These are phyloP conservation scores for Drosophila quadrilineata DNA, from an alignment of 1,140 invertebrate species.

Conservation along the genomic window DNA sequence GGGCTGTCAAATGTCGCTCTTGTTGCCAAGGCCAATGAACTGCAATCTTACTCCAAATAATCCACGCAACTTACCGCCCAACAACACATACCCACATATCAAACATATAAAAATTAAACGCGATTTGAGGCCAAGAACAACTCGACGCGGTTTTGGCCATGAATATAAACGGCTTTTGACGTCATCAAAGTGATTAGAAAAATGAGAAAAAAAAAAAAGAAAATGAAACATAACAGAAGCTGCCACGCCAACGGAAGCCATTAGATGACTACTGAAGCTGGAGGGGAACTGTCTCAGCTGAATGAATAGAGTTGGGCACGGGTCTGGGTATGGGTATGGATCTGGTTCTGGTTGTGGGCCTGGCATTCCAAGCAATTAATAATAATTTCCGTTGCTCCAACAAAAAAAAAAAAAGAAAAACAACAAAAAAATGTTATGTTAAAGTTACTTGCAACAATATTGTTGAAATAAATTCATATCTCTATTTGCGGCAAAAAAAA, in stretches of 20 bases:
- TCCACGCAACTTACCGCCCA: constrained; percentile 44
- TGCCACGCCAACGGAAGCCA: constrained; percentile 70
- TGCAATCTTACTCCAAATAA: constrained; percentile 44
- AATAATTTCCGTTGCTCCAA: constrained; percentile 70
- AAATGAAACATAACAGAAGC: constrained; percentile 25
- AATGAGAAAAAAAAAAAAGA: neutral
- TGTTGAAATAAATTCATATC: constrained; percentile 15
- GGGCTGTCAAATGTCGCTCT: constrained; percentile 21
- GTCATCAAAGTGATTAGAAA: constrained; percentile 60
- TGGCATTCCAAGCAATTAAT: constrained; percentile 73
- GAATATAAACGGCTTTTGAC: constrained; percentile 60
- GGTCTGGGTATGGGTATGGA: too few species aligned
- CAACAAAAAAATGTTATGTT: too few species aligned
- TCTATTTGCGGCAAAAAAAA: constrained; percentile 11
- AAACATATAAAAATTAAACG: neutral
- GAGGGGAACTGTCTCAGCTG: neutral
- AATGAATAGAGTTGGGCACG: neutral
- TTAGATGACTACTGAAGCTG: constrained; percentile 35
- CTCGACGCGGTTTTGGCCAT: constrained; percentile 57
- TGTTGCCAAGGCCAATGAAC: constrained; percentile 67
- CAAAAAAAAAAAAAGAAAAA: too few species aligned
- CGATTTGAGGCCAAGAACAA: constrained; percentile 55
- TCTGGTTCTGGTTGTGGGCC: constrained; percentile 12
- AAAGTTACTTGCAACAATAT: constrained; percentile 40
- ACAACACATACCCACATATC: constrained; percentile 6